Percentiles rank a stretch among this genome's conserved stretches.
phyloP scores from a whole-genome alignment of 2,888 invertebrate species.

The Clusia tigrina region DNA sequence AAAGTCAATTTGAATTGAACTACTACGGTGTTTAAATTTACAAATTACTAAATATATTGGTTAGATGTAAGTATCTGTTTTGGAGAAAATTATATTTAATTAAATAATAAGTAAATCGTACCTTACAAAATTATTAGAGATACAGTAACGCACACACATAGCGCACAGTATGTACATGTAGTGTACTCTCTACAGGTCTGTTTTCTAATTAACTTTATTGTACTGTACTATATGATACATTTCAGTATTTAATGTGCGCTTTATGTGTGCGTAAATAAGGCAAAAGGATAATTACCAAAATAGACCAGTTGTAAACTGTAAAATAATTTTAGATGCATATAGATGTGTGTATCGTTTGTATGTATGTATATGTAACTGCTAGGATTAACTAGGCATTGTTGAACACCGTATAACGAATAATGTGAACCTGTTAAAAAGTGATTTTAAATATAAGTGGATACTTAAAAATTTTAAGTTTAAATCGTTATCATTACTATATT shows the following conservation, averaged over 20 bases:
- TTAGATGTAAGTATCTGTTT: slow-evolving; percentile 32
- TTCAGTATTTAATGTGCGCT: too few species aligned
- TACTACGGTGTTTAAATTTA: slow-evolving; percentile 19
- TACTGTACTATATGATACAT: too few species aligned
- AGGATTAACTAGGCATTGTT: slow-evolving; percentile 32
- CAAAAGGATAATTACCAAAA: slow-evolving; percentile 1
- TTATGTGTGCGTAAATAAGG: slow-evolving; percentile 4
- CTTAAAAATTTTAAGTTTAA: slow-evolving; percentile 47
- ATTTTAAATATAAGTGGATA: slow-evolving; percentile 50
- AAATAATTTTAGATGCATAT: slow-evolving; percentile 7
- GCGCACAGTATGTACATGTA: too few species aligned
- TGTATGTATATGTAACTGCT: slow-evolving; percentile 16
- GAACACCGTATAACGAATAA: slow-evolving; percentile 42
- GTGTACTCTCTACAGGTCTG: too few species aligned
- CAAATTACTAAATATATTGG: slow-evolving; percentile 1
- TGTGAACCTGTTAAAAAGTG: slow-evolving; percentile 63
- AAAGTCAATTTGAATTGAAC: slow-evolving; percentile 30
- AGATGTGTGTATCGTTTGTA: slow-evolving; percentile 38
- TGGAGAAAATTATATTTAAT: slow-evolving; percentile 33
- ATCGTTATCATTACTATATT: slow-evolving; percentile 51
- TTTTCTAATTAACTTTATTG: too few species aligned
- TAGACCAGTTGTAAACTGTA: slow-evolving; percentile 1
- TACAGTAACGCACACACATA: neutral
- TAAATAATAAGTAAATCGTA: slow-evolving; percentile 45
- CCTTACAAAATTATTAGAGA: slow-evolving; percentile 43